Conservation (phyloP, 2,888 invertebrate species). For the Poecilobothrus nobilitatus region DNA sequence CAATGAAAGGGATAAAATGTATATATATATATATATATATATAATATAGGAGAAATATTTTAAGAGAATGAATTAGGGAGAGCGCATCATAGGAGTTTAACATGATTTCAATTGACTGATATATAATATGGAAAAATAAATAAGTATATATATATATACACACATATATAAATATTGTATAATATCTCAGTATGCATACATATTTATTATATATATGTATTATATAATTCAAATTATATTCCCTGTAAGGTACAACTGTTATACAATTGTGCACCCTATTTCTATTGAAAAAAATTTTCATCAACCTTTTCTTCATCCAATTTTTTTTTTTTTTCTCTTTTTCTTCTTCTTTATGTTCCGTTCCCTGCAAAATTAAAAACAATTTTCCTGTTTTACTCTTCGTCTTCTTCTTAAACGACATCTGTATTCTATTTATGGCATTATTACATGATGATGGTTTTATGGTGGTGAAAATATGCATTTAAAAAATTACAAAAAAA, state of each 20-base stretch:
- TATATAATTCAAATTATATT: neutral
- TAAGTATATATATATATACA: too few relatives aligned
- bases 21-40: neutral
- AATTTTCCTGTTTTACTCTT: neutral
- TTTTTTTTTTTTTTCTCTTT: too few relatives aligned
- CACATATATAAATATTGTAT: too few relatives aligned
- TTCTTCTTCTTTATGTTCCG: too few relatives aligned
- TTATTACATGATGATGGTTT: neutral
- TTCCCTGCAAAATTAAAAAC: neutral
- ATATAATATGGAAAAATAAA: too few relatives aligned
- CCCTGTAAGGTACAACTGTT: neutral
- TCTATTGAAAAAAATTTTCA: too few relatives aligned
- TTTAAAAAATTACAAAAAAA: too few relatives aligned
- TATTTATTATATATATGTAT: too few relatives aligned
- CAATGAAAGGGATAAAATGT: neutral
- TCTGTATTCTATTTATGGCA: neutral
- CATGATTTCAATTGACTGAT: neutral
- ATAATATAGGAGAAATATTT: too few relatives aligned
- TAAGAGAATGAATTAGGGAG: too few relatives aligned
- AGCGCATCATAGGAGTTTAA: neutral
- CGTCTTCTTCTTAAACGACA: neutral
- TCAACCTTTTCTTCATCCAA: too few relatives aligned
- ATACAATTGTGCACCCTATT: neutral
- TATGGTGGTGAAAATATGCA: constrained; percentile 1
- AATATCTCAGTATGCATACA: too few relatives aligned